phyloP scores from a whole-genome alignment of 2,797 vertebrate genomes.

The Pipistrellus nathusii region DNA sequence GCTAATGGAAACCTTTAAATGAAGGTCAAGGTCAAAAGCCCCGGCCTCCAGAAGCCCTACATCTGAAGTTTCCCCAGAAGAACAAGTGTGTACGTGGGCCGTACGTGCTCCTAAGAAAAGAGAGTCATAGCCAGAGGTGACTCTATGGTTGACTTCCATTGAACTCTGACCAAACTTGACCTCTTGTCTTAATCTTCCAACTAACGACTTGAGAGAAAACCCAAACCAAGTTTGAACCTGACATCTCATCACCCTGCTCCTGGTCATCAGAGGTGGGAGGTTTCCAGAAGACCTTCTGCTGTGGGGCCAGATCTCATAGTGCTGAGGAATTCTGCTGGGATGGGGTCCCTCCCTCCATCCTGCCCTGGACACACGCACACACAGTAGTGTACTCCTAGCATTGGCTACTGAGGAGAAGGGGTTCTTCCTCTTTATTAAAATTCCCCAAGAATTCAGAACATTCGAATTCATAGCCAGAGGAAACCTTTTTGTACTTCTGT shows the following conservation, averaged over 20 bases:
- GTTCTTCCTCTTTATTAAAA: background rate
- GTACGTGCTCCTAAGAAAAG: background rate
- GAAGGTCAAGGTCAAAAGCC: background rate
- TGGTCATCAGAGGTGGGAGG: background rate
- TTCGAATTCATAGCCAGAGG: background rate
- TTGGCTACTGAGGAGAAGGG: background rate
- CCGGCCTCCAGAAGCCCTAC: background rate
- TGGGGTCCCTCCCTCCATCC: background rate
- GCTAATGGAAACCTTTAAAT: background rate
- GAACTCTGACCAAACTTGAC: background rate
- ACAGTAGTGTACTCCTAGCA: fast-evolving
- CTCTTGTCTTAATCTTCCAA: background rate
- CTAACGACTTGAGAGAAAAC: conserved; percentile 37
- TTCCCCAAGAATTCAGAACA: background rate
- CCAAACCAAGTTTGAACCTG: background rate
- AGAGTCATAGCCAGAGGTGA: background rate
- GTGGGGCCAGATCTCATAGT: background rate
- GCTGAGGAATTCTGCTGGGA: background rate
- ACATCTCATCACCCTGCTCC: background rate
- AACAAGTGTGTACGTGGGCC: background rate
- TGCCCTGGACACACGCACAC: fast-evolving
- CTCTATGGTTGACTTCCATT: background rate
- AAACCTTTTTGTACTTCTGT: background rate
- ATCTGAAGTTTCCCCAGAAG: background rate
- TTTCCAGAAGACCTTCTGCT: background rate